Percentiles rank a stretch among this genome's conserved stretches.
Evolutionary conservation across 2,888 invertebrate species (phyloP).

Genomic region (Syrphus vitripennis): DNA sequence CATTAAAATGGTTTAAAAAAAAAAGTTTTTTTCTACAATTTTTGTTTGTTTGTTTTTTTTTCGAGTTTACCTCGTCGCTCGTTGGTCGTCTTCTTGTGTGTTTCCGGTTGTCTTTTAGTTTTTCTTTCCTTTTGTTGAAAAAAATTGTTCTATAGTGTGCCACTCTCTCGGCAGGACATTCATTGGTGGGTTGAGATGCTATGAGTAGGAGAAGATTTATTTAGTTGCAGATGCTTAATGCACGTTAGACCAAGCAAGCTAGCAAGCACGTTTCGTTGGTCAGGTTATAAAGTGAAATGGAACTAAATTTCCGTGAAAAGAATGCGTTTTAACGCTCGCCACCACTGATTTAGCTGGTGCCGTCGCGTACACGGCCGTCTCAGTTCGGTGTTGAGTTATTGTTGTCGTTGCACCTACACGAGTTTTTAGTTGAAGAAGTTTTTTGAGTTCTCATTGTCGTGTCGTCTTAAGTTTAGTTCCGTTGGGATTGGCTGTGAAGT

Average conservation of each 20-base stretch:
- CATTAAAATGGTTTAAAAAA: conserved; percentile 69
- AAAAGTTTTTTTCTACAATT: conserved; percentile 1
- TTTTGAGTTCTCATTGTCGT: background rate
- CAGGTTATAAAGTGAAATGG: conserved; percentile 52
- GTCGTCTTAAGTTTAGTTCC: background rate
- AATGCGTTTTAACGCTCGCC: conserved; percentile 57
- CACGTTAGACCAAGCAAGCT: conserved; percentile 43
- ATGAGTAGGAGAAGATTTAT: conserved; percentile 53
- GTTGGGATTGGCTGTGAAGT: background rate
- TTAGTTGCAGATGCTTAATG: conserved; percentile 67
- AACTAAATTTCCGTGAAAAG: conserved; percentile 68
- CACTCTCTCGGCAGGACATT: conserved; percentile 31
- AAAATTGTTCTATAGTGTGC: background rate
- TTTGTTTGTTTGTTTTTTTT: conserved; percentile 14
- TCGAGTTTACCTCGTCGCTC: background rate
- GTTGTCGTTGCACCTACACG: conserved; percentile 12
- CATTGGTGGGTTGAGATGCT: too few relatives aligned
- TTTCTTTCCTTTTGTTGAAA: conserved; percentile 4
- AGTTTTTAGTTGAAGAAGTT: background rate
- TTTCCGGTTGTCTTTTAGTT: conserved; percentile 57
- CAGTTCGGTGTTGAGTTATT: conserved; percentile 50
- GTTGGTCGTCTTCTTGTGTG: conserved; percentile 36
- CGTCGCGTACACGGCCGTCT: background rate
- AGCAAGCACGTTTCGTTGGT: conserved; percentile 48
- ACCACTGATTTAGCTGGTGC: background rate